Evolutionary conservation across 1,140 invertebrate genomes (phyloP).

Genomic region (Drosophila kepulauana): DNA sequence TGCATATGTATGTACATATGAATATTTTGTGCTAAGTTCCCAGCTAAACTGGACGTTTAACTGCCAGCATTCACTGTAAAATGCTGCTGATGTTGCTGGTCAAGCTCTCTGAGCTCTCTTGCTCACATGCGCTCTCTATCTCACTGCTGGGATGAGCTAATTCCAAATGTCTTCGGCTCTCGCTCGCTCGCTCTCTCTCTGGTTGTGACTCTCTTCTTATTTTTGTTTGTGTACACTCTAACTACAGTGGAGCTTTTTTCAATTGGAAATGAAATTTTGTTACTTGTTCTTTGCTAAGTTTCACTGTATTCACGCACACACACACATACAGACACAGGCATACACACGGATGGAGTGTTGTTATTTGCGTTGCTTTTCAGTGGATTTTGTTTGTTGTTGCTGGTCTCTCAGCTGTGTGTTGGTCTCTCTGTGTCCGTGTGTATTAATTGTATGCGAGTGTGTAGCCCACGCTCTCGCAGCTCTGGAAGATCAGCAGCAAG

Average conservation of each 20-base stretch:
- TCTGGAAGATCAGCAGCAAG: slow-evolving; percentile 52
- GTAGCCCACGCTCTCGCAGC: slow-evolving; percentile 50
- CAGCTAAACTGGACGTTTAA: slow-evolving; percentile 13
- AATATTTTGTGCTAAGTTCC: slow-evolving; percentile 1
- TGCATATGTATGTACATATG: neutral
- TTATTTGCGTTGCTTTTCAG: slow-evolving; percentile 42
- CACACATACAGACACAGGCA: slow-evolving; percentile 10
- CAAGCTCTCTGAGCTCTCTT: slow-evolving; percentile 29
- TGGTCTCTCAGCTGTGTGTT: slow-evolving; percentile 38
- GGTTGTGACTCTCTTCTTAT: slow-evolving; percentile 12
- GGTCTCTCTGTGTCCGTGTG: slow-evolving; percentile 2
- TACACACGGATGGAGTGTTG: slow-evolving; percentile 29
- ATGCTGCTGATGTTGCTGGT: slow-evolving; percentile 21
- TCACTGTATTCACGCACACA: slow-evolving; percentile 35
- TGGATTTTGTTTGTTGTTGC: slow-evolving; percentile 40
- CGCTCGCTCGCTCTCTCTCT: slow-evolving; percentile 5
- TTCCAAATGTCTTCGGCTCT: slow-evolving; percentile 30
- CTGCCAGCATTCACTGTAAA: slow-evolving; percentile 39
- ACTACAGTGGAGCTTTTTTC: slow-evolving; percentile 36
- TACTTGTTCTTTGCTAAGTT: slow-evolving; percentile 28
- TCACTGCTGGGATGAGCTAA: slow-evolving; percentile 45
- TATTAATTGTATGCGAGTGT: neutral
- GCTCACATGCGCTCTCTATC: slow-evolving; percentile 1
- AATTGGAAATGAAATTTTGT: slow-evolving; percentile 15
- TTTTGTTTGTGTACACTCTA: slow-evolving; percentile 18